Evolutionary conservation across 2,113 vertebrate species (phyloP).

Genomic region (Macaca nemestrina): DNA sequence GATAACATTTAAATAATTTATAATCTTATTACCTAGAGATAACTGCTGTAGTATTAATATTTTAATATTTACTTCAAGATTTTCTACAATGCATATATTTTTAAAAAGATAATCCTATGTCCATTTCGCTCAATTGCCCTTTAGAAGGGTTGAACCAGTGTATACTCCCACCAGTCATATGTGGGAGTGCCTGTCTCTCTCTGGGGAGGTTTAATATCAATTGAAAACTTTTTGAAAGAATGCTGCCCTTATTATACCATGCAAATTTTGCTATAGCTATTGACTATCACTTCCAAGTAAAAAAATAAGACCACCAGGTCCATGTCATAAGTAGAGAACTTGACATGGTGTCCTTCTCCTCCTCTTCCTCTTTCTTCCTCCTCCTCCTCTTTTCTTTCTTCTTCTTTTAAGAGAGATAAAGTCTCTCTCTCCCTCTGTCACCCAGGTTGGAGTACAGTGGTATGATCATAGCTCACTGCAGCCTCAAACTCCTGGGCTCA

Average conservation of each 20-base stretch:
- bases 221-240: slow-evolving; percentile 27
- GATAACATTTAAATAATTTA: not conserved
- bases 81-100: not conserved
- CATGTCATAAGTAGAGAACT: not conserved
- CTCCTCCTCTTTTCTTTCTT: no score
- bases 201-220: not conserved
- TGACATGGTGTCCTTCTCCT: not conserved
- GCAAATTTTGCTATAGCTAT: not conserved
- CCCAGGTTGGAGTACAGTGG: no score
- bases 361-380: no score
- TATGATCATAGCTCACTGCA: no score
- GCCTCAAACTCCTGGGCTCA: no score
- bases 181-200: not conserved
- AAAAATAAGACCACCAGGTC: not conserved
- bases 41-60: not conserved
- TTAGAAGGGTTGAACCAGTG: not conserved
- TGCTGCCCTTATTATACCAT: not conserved
- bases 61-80: not conserved
- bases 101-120: not conserved
- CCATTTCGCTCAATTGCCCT: not conserved
- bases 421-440: no score
- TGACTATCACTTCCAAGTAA: not conserved
- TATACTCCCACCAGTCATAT: not conserved
- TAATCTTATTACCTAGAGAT: slow-evolving; percentile 17
- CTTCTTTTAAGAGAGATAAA: no score